Evolutionary conservation across 2,797 vertebrate genomes (phyloP), one percentile per base, ranked within the genome.

Genomic region (Agapornis canus): DNA sequence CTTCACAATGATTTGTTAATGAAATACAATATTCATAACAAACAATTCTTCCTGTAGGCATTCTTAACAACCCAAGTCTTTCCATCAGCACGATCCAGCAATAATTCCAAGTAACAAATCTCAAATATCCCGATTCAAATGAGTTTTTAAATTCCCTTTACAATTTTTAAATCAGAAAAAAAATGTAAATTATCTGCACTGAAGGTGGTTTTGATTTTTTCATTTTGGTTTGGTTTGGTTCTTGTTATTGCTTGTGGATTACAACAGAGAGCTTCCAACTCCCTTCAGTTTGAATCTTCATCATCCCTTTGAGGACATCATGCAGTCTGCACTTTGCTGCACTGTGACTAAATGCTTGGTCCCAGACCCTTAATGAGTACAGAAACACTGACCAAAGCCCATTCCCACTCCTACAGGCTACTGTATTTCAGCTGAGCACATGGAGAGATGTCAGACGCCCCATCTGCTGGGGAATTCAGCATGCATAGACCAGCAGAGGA

Each of bases 1-100:
- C 31, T 79, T 69, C 23, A n/a, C 80, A 54, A 66, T 48, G 54
- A 51, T 69, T 70, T 84, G 26, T 65, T 73, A 63, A 92, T 40
- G 60, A 94, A 92, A 92, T 31, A 18, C 18, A 94, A 79, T 39
- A 86, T 61, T 72, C 73, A 23, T 80, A 81, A 93, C 78, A 89
- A 76, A 76, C 78, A 89, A 31, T 54, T 82, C 37, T 63, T 89
- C 77, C 86, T 89, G 48, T 23, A 32, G 59, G 59, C 59, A 68
- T 71, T 68, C 48, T 31, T 57, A 71, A 54, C 0, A 0, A 61
- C 54, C 52, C 69, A 69, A 75, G 29, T 43, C n/a, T 81, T 87
- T 76, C 90, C 90, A 94, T 35, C 65, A 63, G 23, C 69, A 35
- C 10, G 6, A 21, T 37, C 78, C 64, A 63, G 77, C 51, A 92